Evolutionary conservation across 2,797 vertebrate genomes (phyloP), one percentile per base, ranked within the genome.

Genomic region (Typhlichthys eigenmanni): DNA sequence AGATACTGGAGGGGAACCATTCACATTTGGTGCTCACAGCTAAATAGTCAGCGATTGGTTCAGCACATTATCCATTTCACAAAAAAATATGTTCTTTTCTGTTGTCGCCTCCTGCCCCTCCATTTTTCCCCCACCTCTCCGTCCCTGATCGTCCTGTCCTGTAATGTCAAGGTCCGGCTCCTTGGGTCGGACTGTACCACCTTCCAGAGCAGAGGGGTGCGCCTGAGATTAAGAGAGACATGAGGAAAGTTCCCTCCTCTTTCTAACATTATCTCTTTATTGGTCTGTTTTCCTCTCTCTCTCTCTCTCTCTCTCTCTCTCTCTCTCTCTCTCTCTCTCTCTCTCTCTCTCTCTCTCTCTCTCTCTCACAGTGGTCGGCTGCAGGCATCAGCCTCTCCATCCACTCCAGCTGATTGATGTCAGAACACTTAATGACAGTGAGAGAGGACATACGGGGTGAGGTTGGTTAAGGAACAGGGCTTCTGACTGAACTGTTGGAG

Each of bases 391-490:
- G 55, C 58, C 58, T 43, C 86, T 80, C 77, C 61, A 67, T 80
- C 77, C 61, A 67, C 80, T 87, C 34, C 83, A 58, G 78, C 86
- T 78, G 80, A 82, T 76, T 81, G 82, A 83, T 68, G 69, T 87
- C 85, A 83, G 79, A 67, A 89, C 86, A 81, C 80, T 88, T 68
- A 87, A 92, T 89, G 87, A 86, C 80, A 76, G 87, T 78, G 85
- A 84, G 87, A 91, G 86, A 88, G 86, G 86, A 85, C 86, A 87
- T 75, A 87, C 81, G 69, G 80, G 85, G 70, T 69, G 71, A 16
- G 58, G 71, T 83, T 69, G 71, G 80, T 29, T 81, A 71, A 12
- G 73, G 74, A 75, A 83, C 78, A 57, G 67, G 65, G 72, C 82
- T 76, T 85, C 83, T 76, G 77, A 78, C 79, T 76, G 80, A 58